These are phyloP conservation scores for Cataglyphis albicans DNA, from an alignment of 2,888 invertebrate genomes.

Conservation along the genomic window DNA sequence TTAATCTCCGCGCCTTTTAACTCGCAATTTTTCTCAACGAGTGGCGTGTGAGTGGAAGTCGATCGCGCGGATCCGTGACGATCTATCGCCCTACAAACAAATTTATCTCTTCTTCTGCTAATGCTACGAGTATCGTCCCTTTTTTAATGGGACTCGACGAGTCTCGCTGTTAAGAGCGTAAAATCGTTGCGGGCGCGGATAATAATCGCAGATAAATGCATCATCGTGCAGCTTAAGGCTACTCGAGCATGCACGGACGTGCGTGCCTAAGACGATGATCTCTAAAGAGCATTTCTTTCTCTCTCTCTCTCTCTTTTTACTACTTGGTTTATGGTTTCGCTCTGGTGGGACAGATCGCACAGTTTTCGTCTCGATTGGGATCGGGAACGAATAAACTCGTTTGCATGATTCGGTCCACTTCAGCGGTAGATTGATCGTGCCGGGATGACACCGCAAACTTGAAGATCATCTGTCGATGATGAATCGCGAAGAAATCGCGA, in stretches of 20 bases:
- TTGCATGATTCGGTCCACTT: constrained; percentile 74
- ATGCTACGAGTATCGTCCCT: not conserved
- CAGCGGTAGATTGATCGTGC: constrained; percentile 62
- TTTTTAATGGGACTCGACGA: constrained; percentile 29
- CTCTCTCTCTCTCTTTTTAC: constrained; percentile 49
- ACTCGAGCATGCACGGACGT: constrained; percentile 63
- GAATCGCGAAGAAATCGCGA: not conserved
- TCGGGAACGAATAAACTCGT: constrained; percentile 62
- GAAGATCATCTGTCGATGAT: not conserved
- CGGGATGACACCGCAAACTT: constrained; percentile 38
- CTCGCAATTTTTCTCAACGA: not conserved
- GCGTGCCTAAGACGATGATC: constrained; percentile 64
- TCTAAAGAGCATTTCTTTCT: constrained; percentile 50
- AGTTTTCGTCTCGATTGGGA: constrained; percentile 64
- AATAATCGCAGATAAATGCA: constrained; percentile 29
- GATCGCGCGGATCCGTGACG: not conserved
- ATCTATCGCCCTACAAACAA: not conserved
- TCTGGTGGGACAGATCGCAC: constrained; percentile 66
- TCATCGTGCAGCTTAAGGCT: constrained; percentile 29
- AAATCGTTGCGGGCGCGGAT: constrained; percentile 28
- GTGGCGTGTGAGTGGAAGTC: not conserved
- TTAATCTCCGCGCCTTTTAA: not conserved
- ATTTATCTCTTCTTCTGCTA: not conserved
- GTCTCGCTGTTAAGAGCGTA: not conserved
- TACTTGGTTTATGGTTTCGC: constrained; percentile 52